Base-by-base conservation (phyloP, 2,888 invertebrate genomes). In the Tigriopus californicus region DNA sequence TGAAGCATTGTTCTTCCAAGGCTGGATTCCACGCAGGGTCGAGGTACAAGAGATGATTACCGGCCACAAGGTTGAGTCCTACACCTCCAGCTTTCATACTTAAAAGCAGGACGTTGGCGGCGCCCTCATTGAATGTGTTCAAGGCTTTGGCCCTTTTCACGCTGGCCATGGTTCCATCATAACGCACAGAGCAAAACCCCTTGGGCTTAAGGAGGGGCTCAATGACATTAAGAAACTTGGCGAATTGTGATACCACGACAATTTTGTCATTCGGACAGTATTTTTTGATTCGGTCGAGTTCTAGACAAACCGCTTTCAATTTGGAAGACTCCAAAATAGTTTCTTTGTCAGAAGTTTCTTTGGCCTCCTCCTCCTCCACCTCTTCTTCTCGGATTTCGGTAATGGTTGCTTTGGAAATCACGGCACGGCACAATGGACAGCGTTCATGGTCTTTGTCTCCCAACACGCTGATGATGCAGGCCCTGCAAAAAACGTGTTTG, bases 11-110 rank as follows among this genome's bases (percentile, higher is more conserved):
- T 42, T 52, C 52, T 56, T 60, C 60, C 18, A 18, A 41, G n/a
- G 60, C 60, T 18, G 60, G 60, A 48, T 60, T 60, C 60, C 60
- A 60, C n/a, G 60, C 60, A 44, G 60, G 60, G 33, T 60, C 60
- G 13, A 60, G 46, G 33, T 57, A 42, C 40, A 60, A 41, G 12
- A 60, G 47, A 41, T 56, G 60, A 46, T 55, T 47, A 8, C 54
- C 60, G n/a, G 56, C 52, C 12, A 42, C 47, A 22, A 60, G 56
- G 41, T 60, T 60, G 41, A 60, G 46, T 25, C 60, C 60, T 13
- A 56, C 53, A 15, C 60, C 60, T 46, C 60, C 60, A 22, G 60
- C 60, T 46, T 56, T 55, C 46, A 60, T 18, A 20, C 56, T 57
- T 3, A 60, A 47, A 40, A 60, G 60, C 15, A 60, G 13, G 24